Percentiles rank a stretch among this genome's conserved stretches.
phyloP scores from a whole-genome alignment of 2,113 vertebrate species.

The Candoia aspera region DNA sequence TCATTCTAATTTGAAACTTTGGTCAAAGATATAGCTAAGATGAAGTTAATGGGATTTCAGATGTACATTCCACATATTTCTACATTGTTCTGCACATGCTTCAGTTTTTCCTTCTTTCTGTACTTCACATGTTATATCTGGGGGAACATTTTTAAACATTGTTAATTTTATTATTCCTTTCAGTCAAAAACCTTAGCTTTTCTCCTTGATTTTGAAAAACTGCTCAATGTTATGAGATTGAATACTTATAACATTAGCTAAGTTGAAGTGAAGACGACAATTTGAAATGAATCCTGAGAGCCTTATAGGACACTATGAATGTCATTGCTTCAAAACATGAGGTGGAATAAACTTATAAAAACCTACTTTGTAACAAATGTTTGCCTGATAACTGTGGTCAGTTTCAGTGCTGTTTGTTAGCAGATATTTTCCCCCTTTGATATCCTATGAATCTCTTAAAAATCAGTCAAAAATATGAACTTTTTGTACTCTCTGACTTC shows the following conservation, averaged over 20 bases:
- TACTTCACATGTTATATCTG: conserved; percentile 21
- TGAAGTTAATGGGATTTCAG: conserved; percentile 12
- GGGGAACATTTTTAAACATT: conserved; percentile 7
- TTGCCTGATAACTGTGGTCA: not conserved
- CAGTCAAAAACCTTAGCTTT: not conserved
- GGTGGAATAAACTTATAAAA: not conserved
- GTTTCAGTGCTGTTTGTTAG: not conserved
- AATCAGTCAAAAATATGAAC: not conserved
- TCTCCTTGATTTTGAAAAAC: not conserved
- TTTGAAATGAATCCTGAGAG: not conserved
- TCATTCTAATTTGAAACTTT: conserved; percentile 20
- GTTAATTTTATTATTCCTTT: conserved; percentile 3
- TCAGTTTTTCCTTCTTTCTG: not conserved
- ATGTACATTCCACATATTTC: conserved; percentile 29
- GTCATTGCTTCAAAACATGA: not conserved
- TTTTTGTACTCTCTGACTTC: not conserved
- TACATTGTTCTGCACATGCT: not conserved
- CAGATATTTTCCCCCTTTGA: not conserved
- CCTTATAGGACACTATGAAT: not conserved
- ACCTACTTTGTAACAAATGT: not conserved
- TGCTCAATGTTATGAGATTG: not conserved
- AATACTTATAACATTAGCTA: not conserved
- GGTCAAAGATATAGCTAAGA: conserved; percentile 16
- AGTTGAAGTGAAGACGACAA: not conserved
- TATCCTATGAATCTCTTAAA: not conserved